These are phyloP conservation scores for Dicyrtomina minuta DNA, from an alignment of 2,888 invertebrate genomes.

Conservation along the genomic window DNA sequence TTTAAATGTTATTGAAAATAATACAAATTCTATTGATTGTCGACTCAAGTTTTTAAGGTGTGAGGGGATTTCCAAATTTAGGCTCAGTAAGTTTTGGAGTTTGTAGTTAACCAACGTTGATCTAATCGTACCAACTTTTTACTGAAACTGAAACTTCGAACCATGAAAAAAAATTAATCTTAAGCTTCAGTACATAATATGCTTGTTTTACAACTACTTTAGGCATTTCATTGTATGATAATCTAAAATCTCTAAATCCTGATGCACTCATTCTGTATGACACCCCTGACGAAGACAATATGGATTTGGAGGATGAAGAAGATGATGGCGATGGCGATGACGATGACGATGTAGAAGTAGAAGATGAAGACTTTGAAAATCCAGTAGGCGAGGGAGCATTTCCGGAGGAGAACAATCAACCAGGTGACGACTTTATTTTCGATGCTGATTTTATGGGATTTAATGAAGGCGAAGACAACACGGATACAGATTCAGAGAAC, in stretches of 20 bases:
- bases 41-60: background rate
- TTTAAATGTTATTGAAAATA: background rate
- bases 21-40: background rate
- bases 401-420: no score
- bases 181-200: no score
- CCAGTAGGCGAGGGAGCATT: no score
- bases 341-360: background rate
- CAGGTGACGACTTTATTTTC: no score
- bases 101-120: background rate
- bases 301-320: background rate
- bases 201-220: no score
- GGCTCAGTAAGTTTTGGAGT: background rate
- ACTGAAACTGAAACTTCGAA: no score
- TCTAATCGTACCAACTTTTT: background rate
- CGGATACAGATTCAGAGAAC: background rate
- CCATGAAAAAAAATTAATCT: no score
- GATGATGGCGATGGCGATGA: background rate
- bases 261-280: background rate
- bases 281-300: background rate
- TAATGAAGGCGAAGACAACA: background rate
- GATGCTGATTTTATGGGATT: no score
- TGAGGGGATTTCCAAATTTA: conserved; percentile 3
- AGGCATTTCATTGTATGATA: background rate
- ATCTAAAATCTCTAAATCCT: background rate
- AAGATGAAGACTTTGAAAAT: conserved; percentile 2